Evolutionary conservation across 2,113 vertebrate genomes (phyloP).

Genomic region (Oenanthe oenanthe): DNA sequence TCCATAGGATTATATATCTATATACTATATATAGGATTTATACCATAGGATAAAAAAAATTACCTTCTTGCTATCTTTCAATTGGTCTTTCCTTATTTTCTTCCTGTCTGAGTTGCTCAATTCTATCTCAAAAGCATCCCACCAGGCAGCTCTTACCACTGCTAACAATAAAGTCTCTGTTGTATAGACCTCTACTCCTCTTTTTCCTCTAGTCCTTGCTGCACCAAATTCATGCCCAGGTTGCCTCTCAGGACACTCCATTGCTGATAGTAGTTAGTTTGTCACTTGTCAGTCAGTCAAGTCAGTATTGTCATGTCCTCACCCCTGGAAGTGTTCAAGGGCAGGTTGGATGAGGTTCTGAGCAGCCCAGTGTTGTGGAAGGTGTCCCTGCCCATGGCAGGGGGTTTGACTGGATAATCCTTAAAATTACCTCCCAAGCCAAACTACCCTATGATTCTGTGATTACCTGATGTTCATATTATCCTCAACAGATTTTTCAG

Average conservation of each 20-base stretch:
- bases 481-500: background rate
- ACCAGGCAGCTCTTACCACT: background rate
- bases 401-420: background rate
- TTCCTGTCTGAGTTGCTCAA: background rate
- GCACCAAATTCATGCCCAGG: background rate
- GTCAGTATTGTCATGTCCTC: background rate
- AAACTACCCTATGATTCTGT: background rate
- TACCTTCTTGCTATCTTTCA: background rate
- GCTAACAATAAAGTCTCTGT: background rate
- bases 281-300: background rate
- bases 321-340: background rate
- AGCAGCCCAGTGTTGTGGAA: background rate
- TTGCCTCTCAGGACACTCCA: accelerated
- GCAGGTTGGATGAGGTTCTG: background rate
- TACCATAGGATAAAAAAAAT: too few relatives aligned
- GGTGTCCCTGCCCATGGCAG: background rate
- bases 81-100: background rate
- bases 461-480: background rate
- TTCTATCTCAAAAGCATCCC: background rate
- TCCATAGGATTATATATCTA: too few relatives aligned
- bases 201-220: background rate
- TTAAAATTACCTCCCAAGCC: background rate
- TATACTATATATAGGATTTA: too few relatives aligned
- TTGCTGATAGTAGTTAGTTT: background rate
- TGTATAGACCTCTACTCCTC: background rate